phyloP scores from a whole-genome alignment of 2,888 invertebrate genomes.

The Hyposoter didymator region DNA sequence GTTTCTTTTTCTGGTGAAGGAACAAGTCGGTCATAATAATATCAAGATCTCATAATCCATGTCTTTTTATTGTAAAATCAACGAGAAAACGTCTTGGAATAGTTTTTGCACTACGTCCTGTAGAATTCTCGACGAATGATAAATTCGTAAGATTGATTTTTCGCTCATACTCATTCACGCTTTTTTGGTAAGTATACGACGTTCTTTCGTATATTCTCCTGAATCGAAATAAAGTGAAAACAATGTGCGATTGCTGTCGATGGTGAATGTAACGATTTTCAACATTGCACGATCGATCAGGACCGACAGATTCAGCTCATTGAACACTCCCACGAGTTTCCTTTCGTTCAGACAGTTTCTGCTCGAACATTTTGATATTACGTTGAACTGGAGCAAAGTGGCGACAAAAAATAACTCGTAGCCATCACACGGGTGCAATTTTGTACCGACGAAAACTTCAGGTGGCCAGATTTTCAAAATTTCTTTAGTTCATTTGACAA shows the following conservation, averaged over 20 bases:
- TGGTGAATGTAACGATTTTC: no score
- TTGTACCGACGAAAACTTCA: no score
- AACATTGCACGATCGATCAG: no score
- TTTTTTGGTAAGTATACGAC: constrained; percentile 71
- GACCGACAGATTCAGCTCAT: neutral
- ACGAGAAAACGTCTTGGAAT: neutral
- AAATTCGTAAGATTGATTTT: neutral
- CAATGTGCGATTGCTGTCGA: neutral
- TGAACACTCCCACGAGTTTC: no score
- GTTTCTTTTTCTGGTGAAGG: no score
- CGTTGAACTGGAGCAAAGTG: neutral
- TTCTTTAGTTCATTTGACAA: no score
- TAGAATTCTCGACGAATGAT: neutral
- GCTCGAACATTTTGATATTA: no score
- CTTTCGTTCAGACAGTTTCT: no score
- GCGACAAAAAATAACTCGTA: neutral
- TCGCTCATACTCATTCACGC: constrained; percentile 41
- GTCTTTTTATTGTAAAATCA: neutral
- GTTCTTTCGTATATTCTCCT: constrained; percentile 53
- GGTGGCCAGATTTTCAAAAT: no score
- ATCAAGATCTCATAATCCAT: no score
- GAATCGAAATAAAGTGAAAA: neutral
- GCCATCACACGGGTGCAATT: no score
- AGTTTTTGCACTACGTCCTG: constrained; percentile 6
- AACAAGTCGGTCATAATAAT: no score